A percentile compares a stretch with the other conserved stretches of the same genome.
Evolutionary conservation across 2,113 vertebrate species (phyloP).

Genomic region (Myanophis thanlyinensis): DNA sequence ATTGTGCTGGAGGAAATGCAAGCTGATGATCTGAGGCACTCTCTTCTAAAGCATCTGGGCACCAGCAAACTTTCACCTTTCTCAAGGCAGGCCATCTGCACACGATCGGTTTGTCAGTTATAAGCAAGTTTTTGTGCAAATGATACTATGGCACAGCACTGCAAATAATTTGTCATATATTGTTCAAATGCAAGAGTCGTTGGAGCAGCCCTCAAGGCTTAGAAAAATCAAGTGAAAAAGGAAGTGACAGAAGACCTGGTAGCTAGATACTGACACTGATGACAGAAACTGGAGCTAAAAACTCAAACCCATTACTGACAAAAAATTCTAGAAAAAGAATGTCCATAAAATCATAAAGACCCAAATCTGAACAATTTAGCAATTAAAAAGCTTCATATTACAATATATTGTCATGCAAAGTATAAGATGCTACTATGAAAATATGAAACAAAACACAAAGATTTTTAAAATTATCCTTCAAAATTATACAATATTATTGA

Average conservation of each 20-base stretch:
- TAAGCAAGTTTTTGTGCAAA: background rate
- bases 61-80: background rate
- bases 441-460: background rate
- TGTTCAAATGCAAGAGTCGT: background rate
- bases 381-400: constrained; percentile 3
- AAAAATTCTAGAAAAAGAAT: background rate
- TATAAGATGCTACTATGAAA: background rate
- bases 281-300: background rate
- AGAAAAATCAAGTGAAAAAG: background rate
- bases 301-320: background rate
- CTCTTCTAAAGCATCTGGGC: background rate
- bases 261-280: background rate
- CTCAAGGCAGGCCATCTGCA: background rate
- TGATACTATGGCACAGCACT: background rate
- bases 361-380: background rate
- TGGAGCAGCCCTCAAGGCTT: background rate
- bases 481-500: background rate
- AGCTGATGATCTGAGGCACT: background rate
- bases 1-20: background rate
- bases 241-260: background rate
- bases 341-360: background rate
- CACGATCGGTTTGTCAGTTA: background rate
- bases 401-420: background rate
- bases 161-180: background rate
- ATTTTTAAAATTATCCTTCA: background rate